These are phyloP conservation scores for Spialia ferax DNA, from an alignment of 2,888 invertebrate species.

Conservation along the genomic window DNA sequence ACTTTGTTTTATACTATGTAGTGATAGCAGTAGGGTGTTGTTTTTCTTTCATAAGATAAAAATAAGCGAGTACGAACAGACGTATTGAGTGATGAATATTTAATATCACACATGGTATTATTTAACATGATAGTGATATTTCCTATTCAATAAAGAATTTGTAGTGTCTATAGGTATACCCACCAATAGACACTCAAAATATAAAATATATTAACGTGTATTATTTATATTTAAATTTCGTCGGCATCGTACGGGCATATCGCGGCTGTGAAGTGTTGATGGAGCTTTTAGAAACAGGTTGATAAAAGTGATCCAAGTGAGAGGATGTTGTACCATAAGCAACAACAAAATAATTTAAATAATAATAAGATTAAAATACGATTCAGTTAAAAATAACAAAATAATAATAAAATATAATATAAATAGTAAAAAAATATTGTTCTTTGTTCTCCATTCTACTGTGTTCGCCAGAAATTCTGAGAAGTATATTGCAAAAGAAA, in stretches of 20 bases:
- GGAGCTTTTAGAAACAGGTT: constrained; percentile 62
- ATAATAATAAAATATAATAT: too few species aligned
- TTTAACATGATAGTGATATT: constrained; percentile 23
- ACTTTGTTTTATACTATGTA: too few species aligned
- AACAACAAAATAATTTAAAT: not conserved
- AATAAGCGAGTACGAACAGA: not conserved
- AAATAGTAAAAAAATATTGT: too few species aligned
- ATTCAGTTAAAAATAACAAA: too few species aligned
- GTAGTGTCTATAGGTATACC: not conserved
- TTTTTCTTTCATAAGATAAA: too few species aligned
- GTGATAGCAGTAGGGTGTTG: too few species aligned
- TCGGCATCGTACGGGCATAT: constrained; percentile 45
- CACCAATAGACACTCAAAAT: too few species aligned
- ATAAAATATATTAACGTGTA: constrained; percentile 14
- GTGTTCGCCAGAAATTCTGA: too few species aligned
- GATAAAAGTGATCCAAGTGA: constrained; percentile 54
- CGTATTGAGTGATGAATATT: not conserved
- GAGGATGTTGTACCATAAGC: too few species aligned
- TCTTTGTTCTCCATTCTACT: too few species aligned
- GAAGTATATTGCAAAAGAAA: too few species aligned
- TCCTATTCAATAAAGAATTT: constrained; percentile 9
- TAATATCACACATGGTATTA: constrained; percentile 4
- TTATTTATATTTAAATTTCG: constrained; percentile 24
- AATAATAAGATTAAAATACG: too few species aligned
- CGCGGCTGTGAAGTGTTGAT: constrained; percentile 61